These are phyloP conservation scores for Melipona bicolor DNA, from an alignment of 2,888 invertebrate genomes.

Conservation along the genomic window DNA sequence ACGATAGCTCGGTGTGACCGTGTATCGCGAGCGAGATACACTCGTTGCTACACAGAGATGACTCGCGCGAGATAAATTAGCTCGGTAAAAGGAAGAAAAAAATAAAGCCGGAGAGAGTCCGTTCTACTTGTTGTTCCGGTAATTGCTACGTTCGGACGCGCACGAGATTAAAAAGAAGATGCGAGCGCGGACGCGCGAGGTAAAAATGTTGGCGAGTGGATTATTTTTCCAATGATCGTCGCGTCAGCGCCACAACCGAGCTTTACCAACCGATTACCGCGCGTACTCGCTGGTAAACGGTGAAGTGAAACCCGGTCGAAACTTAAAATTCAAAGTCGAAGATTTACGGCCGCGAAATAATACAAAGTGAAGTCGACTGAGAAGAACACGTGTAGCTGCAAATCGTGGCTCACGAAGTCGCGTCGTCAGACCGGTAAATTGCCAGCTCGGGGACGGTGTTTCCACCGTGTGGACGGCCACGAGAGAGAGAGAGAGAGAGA, in stretches of 20 bases:
- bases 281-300: background rate
- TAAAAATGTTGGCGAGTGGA: background rate
- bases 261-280: background rate
- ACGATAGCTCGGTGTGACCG: slow-evolving; percentile 43
- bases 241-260: background rate
- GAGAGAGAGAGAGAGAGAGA: slow-evolving; percentile 16
- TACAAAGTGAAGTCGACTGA: background rate
- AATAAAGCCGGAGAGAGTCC: slow-evolving; percentile 46
- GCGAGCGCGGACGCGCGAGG: background rate
- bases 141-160: slow-evolving; percentile 61
- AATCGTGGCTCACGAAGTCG: slow-evolving; percentile 17
- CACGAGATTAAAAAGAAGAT: slow-evolving; percentile 42
- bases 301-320: background rate
- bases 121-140: slow-evolving; percentile 67
- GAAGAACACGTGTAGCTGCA: background rate
- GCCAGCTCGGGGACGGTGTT: slow-evolving; percentile 9
- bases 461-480: background rate
- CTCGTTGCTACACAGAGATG: slow-evolving; percentile 53
- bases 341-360: background rate
- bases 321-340: slow-evolving; percentile 2
- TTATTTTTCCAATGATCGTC: background rate
- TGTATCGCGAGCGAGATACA: slow-evolving; percentile 44
- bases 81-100: slow-evolving; percentile 53
- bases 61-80: slow-evolving; percentile 65
- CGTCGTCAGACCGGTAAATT: slow-evolving; percentile 6